A percentile compares a stretch with the other conserved stretches of the same genome.
Evolutionary conservation across 2,797 vertebrate genomes (phyloP).

Genomic region (Lutjanus campechanus): DNA sequence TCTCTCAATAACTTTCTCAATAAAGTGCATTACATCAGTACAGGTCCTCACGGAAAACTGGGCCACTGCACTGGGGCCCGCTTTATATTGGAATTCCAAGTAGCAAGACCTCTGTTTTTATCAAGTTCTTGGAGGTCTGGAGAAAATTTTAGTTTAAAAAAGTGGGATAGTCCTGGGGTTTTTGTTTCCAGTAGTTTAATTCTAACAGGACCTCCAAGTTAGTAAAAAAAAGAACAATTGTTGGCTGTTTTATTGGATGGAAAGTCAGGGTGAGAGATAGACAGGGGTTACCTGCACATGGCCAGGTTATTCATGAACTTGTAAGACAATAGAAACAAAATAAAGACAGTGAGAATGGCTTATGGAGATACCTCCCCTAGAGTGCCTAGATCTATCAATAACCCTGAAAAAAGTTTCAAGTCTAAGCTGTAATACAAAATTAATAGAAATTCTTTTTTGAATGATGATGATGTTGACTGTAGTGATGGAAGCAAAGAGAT

Average conservation of each 20-base stretch:
- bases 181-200: not conserved
- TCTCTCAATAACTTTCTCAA: slow-evolving; percentile 19
- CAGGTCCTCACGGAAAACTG: not conserved
- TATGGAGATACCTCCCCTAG: no score
- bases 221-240: not conserved
- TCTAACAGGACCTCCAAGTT: not conserved
- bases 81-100: not conserved
- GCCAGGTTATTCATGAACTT: not conserved
- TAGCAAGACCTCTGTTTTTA: not conserved
- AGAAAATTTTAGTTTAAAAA: not conserved
- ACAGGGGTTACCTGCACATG: not conserved
- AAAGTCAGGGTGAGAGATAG: not conserved
- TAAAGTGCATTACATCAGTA: slow-evolving; percentile 6
- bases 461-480: no score
- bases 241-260: not conserved
- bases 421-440: no score
- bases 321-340: no score
- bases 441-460: no score
- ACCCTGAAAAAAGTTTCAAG: no score
- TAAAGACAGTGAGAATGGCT: no score
- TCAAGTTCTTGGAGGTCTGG: not conserved
- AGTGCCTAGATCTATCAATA: no score
- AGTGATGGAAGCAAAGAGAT: no score
- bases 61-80: not conserved
- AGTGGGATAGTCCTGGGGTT: no score